These are phyloP conservation scores for Paguma larvata DNA, from an alignment of 2,797 vertebrate genomes.

Conservation along the genomic window DNA sequence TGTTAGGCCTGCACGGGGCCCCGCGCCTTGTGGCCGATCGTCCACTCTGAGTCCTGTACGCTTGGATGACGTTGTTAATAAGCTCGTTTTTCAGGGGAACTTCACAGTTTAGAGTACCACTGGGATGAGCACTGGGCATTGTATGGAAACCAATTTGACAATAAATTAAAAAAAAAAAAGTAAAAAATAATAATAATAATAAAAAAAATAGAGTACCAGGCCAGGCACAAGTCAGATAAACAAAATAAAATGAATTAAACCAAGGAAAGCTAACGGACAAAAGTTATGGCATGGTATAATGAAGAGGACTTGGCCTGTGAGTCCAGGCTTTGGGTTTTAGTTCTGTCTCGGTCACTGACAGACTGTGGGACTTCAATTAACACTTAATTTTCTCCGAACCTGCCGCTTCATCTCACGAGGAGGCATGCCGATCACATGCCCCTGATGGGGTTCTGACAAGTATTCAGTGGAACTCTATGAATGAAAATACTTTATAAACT, in stretches of 20 bases:
- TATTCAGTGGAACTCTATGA: constrained; percentile 33
- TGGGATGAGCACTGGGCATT: too few relatives aligned
- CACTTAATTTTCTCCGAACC: not conserved
- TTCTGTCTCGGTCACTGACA: not conserved
- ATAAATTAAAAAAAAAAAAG: too few relatives aligned
- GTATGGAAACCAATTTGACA: too few relatives aligned
- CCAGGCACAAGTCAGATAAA: not conserved
- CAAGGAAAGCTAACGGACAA: not conserved
- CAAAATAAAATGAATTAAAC: constrained; percentile 51
- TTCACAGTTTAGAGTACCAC: constrained; percentile 12
- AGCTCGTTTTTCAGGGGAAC: not conserved
- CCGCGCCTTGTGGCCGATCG: not conserved
- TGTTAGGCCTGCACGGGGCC: not conserved
- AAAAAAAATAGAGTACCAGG: not conserved
- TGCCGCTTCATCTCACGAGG: not conserved
- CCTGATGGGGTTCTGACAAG: not conserved
- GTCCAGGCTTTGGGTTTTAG: not conserved
- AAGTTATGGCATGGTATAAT: not conserved
- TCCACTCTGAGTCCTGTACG: not conserved
- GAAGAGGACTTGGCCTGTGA: not conserved
- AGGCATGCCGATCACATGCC: not conserved
- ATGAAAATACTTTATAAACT: constrained; percentile 56
- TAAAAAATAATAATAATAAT: too few relatives aligned
- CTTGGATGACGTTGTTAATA: constrained; percentile 14
- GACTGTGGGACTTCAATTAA: not conserved